A percentile compares a stretch with the other conserved stretches of the same genome.
Evolutionary conservation across 2,888 invertebrate genomes (phyloP).

Genomic region (Pollenia griseotomentosa): DNA sequence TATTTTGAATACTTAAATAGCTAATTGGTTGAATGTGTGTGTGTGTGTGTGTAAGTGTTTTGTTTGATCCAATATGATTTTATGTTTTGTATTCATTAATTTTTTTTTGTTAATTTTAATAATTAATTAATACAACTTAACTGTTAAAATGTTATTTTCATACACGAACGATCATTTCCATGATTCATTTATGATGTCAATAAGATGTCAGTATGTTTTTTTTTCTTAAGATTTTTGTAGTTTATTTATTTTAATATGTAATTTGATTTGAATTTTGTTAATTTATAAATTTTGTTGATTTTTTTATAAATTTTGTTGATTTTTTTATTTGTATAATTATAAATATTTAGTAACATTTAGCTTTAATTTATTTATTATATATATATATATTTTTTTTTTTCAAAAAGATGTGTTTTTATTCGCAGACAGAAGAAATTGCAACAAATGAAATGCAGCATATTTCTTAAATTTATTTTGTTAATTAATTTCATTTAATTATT

Average conservation of each 20-base stretch:
- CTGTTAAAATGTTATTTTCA: constrained; percentile 55
- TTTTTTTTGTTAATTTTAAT: constrained; percentile 38
- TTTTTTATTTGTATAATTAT: constrained; percentile 52
- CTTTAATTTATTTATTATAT: constrained; percentile 44
- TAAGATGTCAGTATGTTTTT: constrained; percentile 34
- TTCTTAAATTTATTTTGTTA: constrained; percentile 1
- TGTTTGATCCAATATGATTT: background rate
- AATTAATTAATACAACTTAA: constrained; percentile 59
- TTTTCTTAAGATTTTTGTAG: constrained; percentile 10
- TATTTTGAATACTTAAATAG: constrained; percentile 70
- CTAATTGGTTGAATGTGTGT: constrained; percentile 58
- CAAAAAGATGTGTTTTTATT: constrained; percentile 36
- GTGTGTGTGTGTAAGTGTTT: constrained; percentile 25
- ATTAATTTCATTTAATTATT: background rate
- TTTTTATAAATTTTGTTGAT: constrained; percentile 24
- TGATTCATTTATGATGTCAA: constrained; percentile 32
- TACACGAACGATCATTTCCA: constrained; percentile 21
- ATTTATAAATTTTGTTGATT: constrained; percentile 27
- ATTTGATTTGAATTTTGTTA: constrained; percentile 58
- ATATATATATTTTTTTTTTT: constrained; percentile 10
- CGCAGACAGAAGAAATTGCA: constrained; percentile 53
- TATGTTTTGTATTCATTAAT: constrained; percentile 43
- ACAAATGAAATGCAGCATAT: constrained; percentile 32
- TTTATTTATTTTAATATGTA: constrained; percentile 48
- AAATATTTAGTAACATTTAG: constrained; percentile 71